Base-by-base conservation (phyloP, 2,797 vertebrate genomes). In the Oryzias dopingdopingensis region DNA sequence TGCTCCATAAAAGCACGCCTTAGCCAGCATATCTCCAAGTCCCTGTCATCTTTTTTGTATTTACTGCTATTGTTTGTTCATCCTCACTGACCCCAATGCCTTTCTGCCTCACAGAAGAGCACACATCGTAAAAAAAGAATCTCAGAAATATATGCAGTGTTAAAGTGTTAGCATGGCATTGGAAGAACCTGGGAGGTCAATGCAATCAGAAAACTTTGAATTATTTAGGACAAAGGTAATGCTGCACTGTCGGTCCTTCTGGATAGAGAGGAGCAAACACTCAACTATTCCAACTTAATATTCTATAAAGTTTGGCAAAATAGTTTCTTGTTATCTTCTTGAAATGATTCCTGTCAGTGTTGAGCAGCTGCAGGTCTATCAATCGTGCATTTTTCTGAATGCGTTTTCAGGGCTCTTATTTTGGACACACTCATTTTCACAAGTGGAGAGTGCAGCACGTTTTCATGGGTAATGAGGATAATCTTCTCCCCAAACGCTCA, bases 1-100 rank as follows among this genome's bases (percentile, higher is more conserved):
- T 75, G 73, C 70, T 67, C 67, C 50, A 77, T 79, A 72, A 83
- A 88, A 84, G 84, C 75, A 79, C 14, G 23, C 53, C 77, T 86
- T 67, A 69, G 70, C 59, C 62, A 62, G 43, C 60, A 64, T 77
- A 61, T 24, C 61, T 44, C 58, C 24, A 14, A 59, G 69, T 60
- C 50, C 62, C 50, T 49, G 55, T 59, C 56, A 49, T 26, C 14
- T 43, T 55, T 51, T 58, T 46, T 56, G 57, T 52, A 62, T 44
- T 59, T 74, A 53, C 67, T 65, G 75, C 61, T 53, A 48, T 52
- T 58, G 52, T 70, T 77, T 67, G 70, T 84, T 67, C 75, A 83
- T 79, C 83, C 70, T 67, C 56, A 13, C 51, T 59, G 55, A 59
- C 74, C 72, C 23, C 24, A 37, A 4, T 3, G 32, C 32, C 32